A percentile compares a stretch with the other conserved stretches of the same genome.
phyloP scores from a whole-genome alignment of 2,113 vertebrate genomes.

The Chionomys nivalis region DNA sequence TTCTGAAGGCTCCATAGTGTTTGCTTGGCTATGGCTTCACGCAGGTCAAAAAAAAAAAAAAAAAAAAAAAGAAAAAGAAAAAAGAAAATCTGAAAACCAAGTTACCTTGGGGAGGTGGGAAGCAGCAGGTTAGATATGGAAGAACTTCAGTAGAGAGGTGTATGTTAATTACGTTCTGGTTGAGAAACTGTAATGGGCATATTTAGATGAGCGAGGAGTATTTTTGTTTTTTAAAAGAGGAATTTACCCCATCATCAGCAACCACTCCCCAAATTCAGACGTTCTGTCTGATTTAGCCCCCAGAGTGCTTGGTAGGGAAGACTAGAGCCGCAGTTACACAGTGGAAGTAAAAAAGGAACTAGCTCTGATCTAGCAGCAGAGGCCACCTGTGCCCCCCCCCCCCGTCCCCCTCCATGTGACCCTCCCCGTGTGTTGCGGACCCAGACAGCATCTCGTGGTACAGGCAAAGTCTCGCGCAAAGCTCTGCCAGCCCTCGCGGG shows the following conservation, averaged over 20 bases:
- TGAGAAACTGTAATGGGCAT: background rate
- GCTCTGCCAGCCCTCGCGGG: background rate
- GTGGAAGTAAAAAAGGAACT: background rate
- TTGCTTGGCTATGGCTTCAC: background rate
- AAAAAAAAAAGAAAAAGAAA: too few species aligned
- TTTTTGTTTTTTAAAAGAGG: background rate
- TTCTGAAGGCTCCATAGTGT: background rate
- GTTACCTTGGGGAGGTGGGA: background rate
- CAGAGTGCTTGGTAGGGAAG: background rate
- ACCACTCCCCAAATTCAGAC: background rate
- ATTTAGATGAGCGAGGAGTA: background rate
- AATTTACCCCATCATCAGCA: background rate
- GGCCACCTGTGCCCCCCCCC: background rate
- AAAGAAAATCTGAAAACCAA: background rate
- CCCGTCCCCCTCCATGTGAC: background rate
- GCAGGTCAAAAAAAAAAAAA: background rate
- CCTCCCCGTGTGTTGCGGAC: background rate
- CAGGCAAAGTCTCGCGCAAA: constrained; percentile 31
- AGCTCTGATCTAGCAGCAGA: background rate
- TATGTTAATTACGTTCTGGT: background rate
- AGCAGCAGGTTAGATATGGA: background rate
- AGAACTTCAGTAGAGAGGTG: background rate
- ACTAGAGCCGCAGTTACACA: background rate
- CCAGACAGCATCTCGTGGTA: background rate
- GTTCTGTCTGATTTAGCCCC: background rate